Evolutionary conservation across 2,113 vertebrate genomes (phyloP), one percentile per base, ranked within the genome.

Genomic region (Pedionomus torquatus): DNA sequence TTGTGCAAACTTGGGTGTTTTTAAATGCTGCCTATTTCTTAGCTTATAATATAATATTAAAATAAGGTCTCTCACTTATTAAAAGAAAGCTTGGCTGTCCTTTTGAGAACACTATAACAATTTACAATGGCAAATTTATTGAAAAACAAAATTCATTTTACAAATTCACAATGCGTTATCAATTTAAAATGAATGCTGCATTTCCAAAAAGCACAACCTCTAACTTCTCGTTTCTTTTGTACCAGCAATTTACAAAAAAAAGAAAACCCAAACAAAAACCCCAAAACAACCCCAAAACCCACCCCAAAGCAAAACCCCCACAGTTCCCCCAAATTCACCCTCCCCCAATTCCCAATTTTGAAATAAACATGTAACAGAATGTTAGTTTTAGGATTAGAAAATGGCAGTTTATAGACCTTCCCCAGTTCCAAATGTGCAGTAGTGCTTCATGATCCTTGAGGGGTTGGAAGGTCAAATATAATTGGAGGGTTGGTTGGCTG

Each of bases 401-500:
- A 98, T 97, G 96, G 98, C 98, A 98, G 98, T 98, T 97, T 98
- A 79, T 97, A 95, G 91, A 97, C 96, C 93, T 97, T 97, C 94
- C 92, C 83, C 95, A 74, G 69, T 48, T 97, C 95, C 96, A 82
- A 61, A 44, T 51, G 82, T 95, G 79, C 60, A n/a, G 92, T 74
- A 95, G 94, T 96, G 96, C 98, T 98, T 99, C 99, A 99, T 96
- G 99, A 99, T 96, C 98, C 98, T 98, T 98, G 98, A 57, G 99
- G 99, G 97, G 99, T 99, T 43, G 99, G 99, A 95, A 99, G 99
- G 98, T 99, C 99, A 74, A 99, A 99, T 94, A 99, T 99, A 97
- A 99, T 99, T 92, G 99, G 99, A 78, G 99, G 99, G 97, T 99
- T 99, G 98, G 99, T 99, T 75, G 99, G 99, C 90, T 99, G 99